These are phyloP conservation scores for Desoria tigrina DNA, from an alignment of 2,888 invertebrate species.

Conservation along the genomic window DNA sequence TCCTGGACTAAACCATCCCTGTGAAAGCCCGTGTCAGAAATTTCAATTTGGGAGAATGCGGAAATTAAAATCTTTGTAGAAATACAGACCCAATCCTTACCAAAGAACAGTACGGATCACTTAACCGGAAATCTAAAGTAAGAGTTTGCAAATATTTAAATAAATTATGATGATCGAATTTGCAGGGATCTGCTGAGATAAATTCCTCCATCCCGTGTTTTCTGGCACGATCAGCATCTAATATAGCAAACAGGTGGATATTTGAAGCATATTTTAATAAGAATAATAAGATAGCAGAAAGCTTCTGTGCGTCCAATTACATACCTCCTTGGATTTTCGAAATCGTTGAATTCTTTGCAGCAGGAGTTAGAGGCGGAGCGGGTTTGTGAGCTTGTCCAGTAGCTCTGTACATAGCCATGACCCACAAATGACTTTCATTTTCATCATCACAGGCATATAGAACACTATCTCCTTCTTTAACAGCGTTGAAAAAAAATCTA, in stretches of 20 bases:
- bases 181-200: slow-evolving; percentile 98
- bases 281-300: neutral
- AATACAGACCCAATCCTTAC: slow-evolving; percentile 64
- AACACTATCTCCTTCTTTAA: slow-evolving; percentile 96
- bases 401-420: slow-evolving; percentile 98
- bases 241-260: no score
- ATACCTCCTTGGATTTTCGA: slow-evolving; percentile 90
- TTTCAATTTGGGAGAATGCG: no score
- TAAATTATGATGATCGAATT: slow-evolving; percentile 89
- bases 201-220: slow-evolving; percentile 99
- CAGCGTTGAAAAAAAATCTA: slow-evolving; percentile 96
- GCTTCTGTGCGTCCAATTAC: no score
- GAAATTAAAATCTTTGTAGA: no score
- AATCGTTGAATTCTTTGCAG: slow-evolving; percentile 80
- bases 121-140: slow-evolving; percentile 90
- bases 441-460: slow-evolving; percentile 95
- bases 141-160: slow-evolving; percentile 90
- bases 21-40: slow-evolving; percentile 53
- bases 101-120: slow-evolving; percentile 97
- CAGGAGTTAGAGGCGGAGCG: slow-evolving; percentile 83
- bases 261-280: slow-evolving; percentile 6
- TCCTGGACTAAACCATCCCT: slow-evolving; percentile 99
- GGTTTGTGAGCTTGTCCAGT: slow-evolving; percentile 99
- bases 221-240: slow-evolving; percentile 90
- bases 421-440: slow-evolving; percentile 97